Evolutionary conservation across 2,888 invertebrate genomes (phyloP), one percentile per base, ranked within the genome.

Genomic region (Spialia ferax): DNA sequence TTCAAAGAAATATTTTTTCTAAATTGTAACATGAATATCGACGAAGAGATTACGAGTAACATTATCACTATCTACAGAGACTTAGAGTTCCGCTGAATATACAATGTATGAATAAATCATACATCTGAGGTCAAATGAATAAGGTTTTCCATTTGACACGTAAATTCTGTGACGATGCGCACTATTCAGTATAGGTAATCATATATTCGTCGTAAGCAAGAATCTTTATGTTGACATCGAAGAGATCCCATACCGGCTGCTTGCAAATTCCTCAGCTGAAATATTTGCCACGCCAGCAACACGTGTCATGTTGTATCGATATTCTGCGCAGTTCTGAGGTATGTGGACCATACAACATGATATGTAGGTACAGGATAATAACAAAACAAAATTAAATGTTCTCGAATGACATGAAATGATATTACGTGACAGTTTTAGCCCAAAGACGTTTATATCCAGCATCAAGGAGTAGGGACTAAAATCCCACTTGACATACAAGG

Each of bases 221-320:
- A 11, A 32, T 32, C 32, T 10, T 32, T 32, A 10, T 32, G 32
- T 32, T 32, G 8, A 32, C 32, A 32, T 32, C 32, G 32, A 10
- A 32, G 32, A 32, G 10, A 5, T 32, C 32, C 10, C 11, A 32
- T 32, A 32, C 32, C 11, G 15, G 15, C 15, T 15, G 18, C 18
- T 0, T 45, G 45, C 45, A 18, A 18, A 18, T 55, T 63, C 11
- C 26, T 32, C 42, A 29, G 11, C 26, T 52, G n/a, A n/a, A 54
- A 54, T 26, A n/a, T 18, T 56, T 42, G 57, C 38, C 20, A 11
- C n/a, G 22, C 0, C 10, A n/a, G 23, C 57, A 22, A 42, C 57
- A 57, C 57, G 38, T n/a, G n/a, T n/a, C n/a, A n/a, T n/a, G n/a
- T n/a, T 38, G 57, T 57, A 57, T 32, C 35, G 22, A 50, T 22